Base-by-base conservation (phyloP, 2,113 vertebrate genomes). In the Microtus montanus region DNA sequence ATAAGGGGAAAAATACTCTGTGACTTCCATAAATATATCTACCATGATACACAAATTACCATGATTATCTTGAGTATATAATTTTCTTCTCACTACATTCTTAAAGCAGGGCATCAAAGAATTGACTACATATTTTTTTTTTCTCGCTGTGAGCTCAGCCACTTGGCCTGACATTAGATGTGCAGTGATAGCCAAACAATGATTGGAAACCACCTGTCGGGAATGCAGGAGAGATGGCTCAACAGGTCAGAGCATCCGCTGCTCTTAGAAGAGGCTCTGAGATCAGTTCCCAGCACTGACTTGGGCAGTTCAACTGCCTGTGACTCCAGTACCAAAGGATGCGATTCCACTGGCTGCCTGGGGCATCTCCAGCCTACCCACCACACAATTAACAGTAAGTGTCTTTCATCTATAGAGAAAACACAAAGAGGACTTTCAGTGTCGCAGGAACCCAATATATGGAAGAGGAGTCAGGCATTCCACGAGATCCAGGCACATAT, bases 401-500 rank as follows among this genome's bases (percentile, higher is more conserved):
- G 35, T 2, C 15, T 82, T 80, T 58, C 54, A 80, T 24, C 19
- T 82, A 38, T 26, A 82, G 38, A 61, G 35, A 82, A 61, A 82
- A 82, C 11, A 15, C 19, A 61, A 61, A 61, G 12, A 82, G 52
- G 70, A 61, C 63, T 90, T 87, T 91, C n/a, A 79, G 7, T 85
- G 33, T 77, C 11, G 0, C 30, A 1, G 64, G n/a, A 75, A 30
- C 63, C 73, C 77, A 83, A 24, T 30, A 89, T 73, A 70, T 78
- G 70, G 91, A 75, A 77, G 80, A 79, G 52, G 77, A 92, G 75
- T 95, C 54, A 28, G 89, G 41, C 58, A 79, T 79, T 90, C 19
- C 15, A 54, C 47, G 77, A 93, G 95, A 38, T 70, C 79, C 54
- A 64, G 74, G 52, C 28, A 38, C 52, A 88, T 20, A 49, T 4